Evolutionary conservation across 2,113 vertebrate species (phyloP), one percentile per base, ranked within the genome.

Genomic region (Malurus cyaneus): DNA sequence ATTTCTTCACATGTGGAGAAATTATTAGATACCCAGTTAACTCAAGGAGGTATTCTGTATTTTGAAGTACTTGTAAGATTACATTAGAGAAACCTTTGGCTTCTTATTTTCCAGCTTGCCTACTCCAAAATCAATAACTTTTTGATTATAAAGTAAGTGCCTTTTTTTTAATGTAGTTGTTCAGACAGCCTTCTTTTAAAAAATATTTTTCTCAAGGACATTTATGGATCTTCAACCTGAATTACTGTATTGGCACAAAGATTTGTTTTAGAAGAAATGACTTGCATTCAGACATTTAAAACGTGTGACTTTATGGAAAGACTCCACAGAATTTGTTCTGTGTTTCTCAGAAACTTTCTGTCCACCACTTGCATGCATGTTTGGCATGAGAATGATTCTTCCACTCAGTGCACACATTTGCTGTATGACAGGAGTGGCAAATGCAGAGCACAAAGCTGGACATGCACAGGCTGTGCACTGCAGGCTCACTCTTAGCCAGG

Each of bases 221-320:
- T 71, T 87, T 95, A 91, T 84, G 64, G 50, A 92, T 94, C 64
- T 23, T 29, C 34, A 90, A 13, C 20, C 26, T 83, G 74, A 79
- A 73, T 95, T 88, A 93, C 60, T 72, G 9, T 11, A 84, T 11
- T 50, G 78, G 15, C 13, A 77, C 12, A 67, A 64, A 88, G 20
- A 61, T 85, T 82, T 72, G 18, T 73, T 76, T 89, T 52, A 78
- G 67, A 88, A 95, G 65, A 96, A 93, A 89, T 92, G 2, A 67
- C n/a, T 91, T 92, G 21, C 41, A 65, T 79, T 96, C 82, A 72
- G 83, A 92, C 46, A 56, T 85, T 59, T 62, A 61, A 96, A 94
- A 93, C 12, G 6, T 77, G 47, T 64, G 32, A 86, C 36, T 95
- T 64, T 89, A 74, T 14, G 41, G 49, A 95, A 54, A 77, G 18